A percentile compares a stretch with the other conserved stretches of the same genome.
These are phyloP conservation scores for Dromius quadrimaculatus DNA, from an alignment of 2,888 invertebrate species.

Conservation along the genomic window DNA sequence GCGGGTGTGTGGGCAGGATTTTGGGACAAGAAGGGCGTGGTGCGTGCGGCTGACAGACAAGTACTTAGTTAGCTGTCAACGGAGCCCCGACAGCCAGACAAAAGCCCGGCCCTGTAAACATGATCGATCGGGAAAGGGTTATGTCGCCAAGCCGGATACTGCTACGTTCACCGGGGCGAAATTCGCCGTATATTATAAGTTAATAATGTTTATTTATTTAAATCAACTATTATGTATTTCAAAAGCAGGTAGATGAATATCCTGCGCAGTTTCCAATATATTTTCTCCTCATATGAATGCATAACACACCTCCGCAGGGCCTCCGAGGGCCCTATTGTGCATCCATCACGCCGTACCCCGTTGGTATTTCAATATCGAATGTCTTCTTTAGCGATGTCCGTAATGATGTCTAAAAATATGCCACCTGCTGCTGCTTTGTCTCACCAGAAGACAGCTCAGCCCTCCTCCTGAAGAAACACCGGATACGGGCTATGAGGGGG, in stretches of 20 bases:
- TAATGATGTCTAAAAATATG: slow-evolving; percentile 50
- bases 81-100: slow-evolving; percentile 57
- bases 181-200: not conserved
- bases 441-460: slow-evolving; percentile 15
- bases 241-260: no score
- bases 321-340: slow-evolving; percentile 33
- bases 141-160: slow-evolving; percentile 1
- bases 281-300: not conserved
- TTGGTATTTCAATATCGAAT: slow-evolving; percentile 52
- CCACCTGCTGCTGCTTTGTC: slow-evolving; percentile 51
- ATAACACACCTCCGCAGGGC: not conserved
- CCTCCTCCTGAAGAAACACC: not conserved
- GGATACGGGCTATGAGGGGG: not conserved
- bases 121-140: slow-evolving; percentile 54
- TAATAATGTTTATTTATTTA: no score
- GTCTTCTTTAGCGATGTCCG: slow-evolving; percentile 44
- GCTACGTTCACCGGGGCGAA: slow-evolving; percentile 3
- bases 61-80: slow-evolving; percentile 64
- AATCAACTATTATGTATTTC: no score
- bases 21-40: slow-evolving; percentile 37
- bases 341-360: slow-evolving; percentile 42
- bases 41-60: slow-evolving; percentile 61
- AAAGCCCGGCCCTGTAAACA: slow-evolving; percentile 55
- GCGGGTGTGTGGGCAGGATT: slow-evolving; percentile 20
- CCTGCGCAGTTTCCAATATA: not conserved